Evolutionary conservation across 2,113 vertebrate genomes (phyloP).

Genomic region (Puma concolor): DNA sequence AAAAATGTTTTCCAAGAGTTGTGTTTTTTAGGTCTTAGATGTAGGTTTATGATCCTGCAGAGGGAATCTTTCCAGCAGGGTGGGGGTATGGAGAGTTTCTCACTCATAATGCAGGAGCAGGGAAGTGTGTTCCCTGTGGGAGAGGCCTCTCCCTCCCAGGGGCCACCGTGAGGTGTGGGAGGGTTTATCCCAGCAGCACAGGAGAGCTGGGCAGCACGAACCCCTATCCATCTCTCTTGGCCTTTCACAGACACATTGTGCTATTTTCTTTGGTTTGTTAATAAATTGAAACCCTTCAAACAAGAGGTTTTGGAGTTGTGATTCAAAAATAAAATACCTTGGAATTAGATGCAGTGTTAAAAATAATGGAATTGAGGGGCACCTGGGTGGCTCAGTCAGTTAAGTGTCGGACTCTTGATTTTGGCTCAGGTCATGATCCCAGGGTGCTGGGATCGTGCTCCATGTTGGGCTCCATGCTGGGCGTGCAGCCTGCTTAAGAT

Average conservation of each 20-base stretch:
- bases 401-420: too few species aligned
- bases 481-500: too few species aligned
- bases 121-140: background rate
- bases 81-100: background rate
- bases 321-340: slow-evolving; percentile 56
- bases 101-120: background rate
- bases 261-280: slow-evolving; percentile 64
- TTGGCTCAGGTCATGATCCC: too few species aligned
- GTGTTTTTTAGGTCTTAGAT: background rate
- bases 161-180: background rate
- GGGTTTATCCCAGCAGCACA: background rate
- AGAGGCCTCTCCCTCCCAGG: background rate
- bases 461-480: too few species aligned
- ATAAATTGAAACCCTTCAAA: slow-evolving; percentile 73
- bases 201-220: slow-evolving; percentile 8
- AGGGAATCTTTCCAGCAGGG: background rate
- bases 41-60: background rate
- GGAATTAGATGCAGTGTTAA: background rate
- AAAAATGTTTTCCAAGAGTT: background rate
- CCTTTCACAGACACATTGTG: slow-evolving; percentile 55
- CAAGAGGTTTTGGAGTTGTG: slow-evolving; percentile 61
- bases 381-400: too few species aligned
- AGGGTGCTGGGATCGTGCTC: too few species aligned
- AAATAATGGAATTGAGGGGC: background rate
- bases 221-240: slow-evolving; percentile 5